Conservation (phyloP, 1,140 invertebrate genomes). For the Hylyphantes graminicola region DNA sequence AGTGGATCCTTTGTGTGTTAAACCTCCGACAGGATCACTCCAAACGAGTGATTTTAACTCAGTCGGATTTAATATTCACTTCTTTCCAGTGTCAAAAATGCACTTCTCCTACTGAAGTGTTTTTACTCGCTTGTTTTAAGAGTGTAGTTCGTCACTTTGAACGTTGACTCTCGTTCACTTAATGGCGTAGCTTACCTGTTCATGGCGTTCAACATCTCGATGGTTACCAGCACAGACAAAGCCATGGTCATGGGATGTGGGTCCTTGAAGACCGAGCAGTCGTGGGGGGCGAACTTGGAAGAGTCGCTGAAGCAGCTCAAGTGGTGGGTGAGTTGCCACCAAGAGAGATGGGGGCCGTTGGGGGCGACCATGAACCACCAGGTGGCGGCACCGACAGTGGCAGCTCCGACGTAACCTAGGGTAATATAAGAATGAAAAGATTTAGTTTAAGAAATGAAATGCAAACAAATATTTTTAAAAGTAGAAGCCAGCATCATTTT, state of each 20-base stretch:
- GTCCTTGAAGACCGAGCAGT: constrained; percentile 97
- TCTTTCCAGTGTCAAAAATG: no score
- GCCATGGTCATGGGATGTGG: constrained; percentile 99
- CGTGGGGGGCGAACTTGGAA: constrained; percentile 80
- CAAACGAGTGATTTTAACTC: no score
- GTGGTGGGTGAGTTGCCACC: constrained; percentile 84
- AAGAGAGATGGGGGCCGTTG: constrained; percentile 92
- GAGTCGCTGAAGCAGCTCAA: constrained; percentile 70
- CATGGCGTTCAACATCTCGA: constrained; percentile 99
- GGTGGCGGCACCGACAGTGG: constrained; percentile 96
- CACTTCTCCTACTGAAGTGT: no score
- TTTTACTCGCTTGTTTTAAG: no score
- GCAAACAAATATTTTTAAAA: no score
- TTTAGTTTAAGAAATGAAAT: no score
- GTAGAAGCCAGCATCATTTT: no score
- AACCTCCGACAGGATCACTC: no score
- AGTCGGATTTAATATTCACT: neutral
- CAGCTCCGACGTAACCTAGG: constrained; percentile 87
- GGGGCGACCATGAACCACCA: constrained; percentile 99
- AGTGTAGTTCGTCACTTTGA: no score
- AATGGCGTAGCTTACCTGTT: constrained; percentile 81
- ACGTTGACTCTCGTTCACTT: no score
- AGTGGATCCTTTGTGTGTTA: no score
- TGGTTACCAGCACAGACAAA: constrained; percentile 98
- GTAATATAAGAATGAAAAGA: neutral